These are phyloP conservation scores for Pristionchus japonicus DNA, from an alignment of 2,888 invertebrate species.

Conservation along the genomic window DNA sequence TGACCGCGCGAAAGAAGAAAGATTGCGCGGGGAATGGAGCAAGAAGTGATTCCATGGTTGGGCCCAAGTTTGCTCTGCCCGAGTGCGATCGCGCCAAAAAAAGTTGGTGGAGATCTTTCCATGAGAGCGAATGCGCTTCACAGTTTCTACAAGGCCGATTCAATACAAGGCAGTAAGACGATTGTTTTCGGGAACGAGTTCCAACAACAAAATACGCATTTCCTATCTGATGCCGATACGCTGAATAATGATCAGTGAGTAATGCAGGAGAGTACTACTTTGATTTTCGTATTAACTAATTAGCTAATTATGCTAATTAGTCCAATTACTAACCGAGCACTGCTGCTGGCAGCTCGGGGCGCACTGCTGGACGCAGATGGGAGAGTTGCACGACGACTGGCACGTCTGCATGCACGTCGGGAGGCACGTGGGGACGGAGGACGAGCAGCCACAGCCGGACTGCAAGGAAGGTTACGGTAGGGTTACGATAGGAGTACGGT, in stretches of 20 bases:
- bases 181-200: not conserved
- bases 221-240: not conserved
- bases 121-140: not conserved
- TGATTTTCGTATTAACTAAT: too few species aligned
- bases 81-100: not conserved
- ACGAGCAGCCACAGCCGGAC: conserved; percentile 42
- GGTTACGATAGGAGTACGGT: not conserved
- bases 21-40: too few species aligned
- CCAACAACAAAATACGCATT: too few species aligned
- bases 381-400: conserved; percentile 55
- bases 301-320: too few species aligned
- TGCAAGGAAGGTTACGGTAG: not conserved
- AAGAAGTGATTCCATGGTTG: too few species aligned
- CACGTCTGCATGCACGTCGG: conserved; percentile 64
- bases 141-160: not conserved
- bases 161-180: too few species aligned
- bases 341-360: conserved; percentile 61
- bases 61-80: not conserved
- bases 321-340: conserved; percentile 50
- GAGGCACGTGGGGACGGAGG: conserved; percentile 52
- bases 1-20: too few species aligned
- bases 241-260: not conserved
- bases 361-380: conserved; percentile 57
- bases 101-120: not conserved
- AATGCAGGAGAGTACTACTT: too few species aligned